Base-by-base conservation (phyloP, 64 coral and sea anemone species). In the Pocillopora verrucosa region DNA sequence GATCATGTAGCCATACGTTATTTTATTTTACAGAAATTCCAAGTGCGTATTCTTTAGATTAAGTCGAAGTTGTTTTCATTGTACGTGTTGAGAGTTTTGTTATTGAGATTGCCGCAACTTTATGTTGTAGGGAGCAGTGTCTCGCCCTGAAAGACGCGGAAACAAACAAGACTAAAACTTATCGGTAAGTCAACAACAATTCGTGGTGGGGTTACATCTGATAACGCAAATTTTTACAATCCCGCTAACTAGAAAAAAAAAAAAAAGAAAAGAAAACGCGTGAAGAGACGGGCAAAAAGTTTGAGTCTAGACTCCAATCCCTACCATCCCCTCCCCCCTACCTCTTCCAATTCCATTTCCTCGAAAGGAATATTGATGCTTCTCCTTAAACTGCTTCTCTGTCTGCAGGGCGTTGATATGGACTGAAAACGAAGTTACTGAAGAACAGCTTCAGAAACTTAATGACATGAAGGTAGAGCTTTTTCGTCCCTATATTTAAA, bases 111-210 rank as follows among this genome's bases (percentile, higher is more conserved):
- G 25, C 4, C 25, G n/a, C n/a, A 1, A 26, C 20, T 60, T 84
- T 88, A 15, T 89, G 65, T 89, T 62, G 11, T 36, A 99, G 97
- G 72, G 91, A 95, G n/a, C 91, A 99, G 65, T 95, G 90, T 81
- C 65, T 41, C 9, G 79, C 76, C 59, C 37, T 99, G 30, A 99
- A 99, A 61, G 97, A 99, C 76, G 97, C 91, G 3, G 97, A 99
- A 69, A 90, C 82, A 12, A 95, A 86, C 38, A 99, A 99, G 85
- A 99, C 97, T 6, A 99, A 99, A 86, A 88, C 88, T 20, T 99
- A 99, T 59, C 93, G 89, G 96, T 98, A 68, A 80, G 89, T 79
- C 59, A 1, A 16, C 19, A 36, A 16, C 1, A 62, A 62, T 30
- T 16, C 25, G 38, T 61, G 11, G 60, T 11, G 37, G 20, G 10